Evolutionary conservation across 2,888 invertebrate species (phyloP), one percentile per base, ranked within the genome.

Genomic region (Cerastis leucographa): DNA sequence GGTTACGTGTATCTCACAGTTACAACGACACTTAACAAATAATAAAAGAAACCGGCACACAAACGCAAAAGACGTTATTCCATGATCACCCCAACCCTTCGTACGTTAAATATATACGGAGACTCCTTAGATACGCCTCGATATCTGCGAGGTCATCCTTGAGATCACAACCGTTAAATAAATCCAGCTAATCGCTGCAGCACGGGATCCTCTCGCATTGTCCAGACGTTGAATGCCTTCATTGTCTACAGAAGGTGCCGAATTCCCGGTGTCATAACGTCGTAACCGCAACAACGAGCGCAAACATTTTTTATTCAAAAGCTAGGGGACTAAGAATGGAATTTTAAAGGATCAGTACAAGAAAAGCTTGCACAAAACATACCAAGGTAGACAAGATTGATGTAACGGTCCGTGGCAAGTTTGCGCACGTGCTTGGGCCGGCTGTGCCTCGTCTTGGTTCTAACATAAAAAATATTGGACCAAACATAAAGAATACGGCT

Each of bases 381-480:
- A 91, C 90, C 90, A 93, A 93, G 92, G 93, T 92, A 94, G 95
- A 94, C 91, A 95, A 95, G 96, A 96, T 95, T 94, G 94, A 96
- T 96, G 95, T 96, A 94, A 95, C 95, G 96, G 95, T 92, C 92
- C 91, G 87, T 88, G 89, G 92, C 88, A 93, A 94, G 92, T 94
- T 94, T 90, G 93, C 94, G 96, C 96, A 96, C 96, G 96, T 96
- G 96, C 95, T 94, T 74, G 78, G 87, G 92, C 93, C 96, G 94
- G 96, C 93, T 96, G 96, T 92, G 84, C 51, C 78, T 78, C 81
- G 75, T 84, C 79, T 85, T 77, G 70, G 76, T 54, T 74, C 67
- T 79, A 78, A 80, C 84, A 86, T 88, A 87, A 89, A 89, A 90
- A 89, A 85, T 77, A 88, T 85, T 85, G 79, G 40, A 82, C 76